Evolutionary conservation across 2,797 vertebrate species (phyloP), one percentile per base, ranked within the genome.

Genomic region (Rhinophrynus dorsalis): DNA sequence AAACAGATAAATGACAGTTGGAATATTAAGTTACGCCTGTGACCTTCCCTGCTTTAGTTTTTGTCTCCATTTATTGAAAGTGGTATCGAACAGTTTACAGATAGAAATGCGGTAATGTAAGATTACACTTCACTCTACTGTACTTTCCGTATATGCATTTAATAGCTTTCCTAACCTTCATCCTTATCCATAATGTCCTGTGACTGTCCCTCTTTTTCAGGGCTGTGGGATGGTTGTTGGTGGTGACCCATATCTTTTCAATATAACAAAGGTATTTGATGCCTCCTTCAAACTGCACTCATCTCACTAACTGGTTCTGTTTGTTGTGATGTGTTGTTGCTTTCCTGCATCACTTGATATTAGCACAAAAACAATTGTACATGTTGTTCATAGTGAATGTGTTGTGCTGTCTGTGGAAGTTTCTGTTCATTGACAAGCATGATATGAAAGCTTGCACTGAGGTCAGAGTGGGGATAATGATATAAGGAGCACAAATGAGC

Each of bases 251-350:
- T 52, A 60, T 48, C 44, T 59, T 40, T 59, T 9, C 54, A 62
- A 64, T 64, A 30, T 8, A 40, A 23, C 47, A 23, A 54, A 73
- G 70, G 70, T 73, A 73, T 64, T 52, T 50, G 30, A 17, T 18
- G 27, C 23, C 59, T 61, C 1, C 18, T 51, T 66, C 32, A 20
- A 23, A 35, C 61, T 51, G 69, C 69, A 66, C 45, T 42, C 54
- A 72, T 72, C 37, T 57, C 70, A 67, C 70, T 73, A 73, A 73
- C n/a, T 66, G 30, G 62, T 54, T 9, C 10, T 42, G 70, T 62
- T 37, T 73, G 62, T 51, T 57, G 54, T 67, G 65, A 29, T 54
- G 51, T 73, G 58, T 18, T 55, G n/a, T 54, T 51, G 18, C 42
- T 58, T 54, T 37, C 59, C 17, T 70, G 68, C 68, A 70, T 70